These are phyloP conservation scores for Coboldia fuscipes DNA, from an alignment of 1,140 invertebrate species.

Conservation along the genomic window DNA sequence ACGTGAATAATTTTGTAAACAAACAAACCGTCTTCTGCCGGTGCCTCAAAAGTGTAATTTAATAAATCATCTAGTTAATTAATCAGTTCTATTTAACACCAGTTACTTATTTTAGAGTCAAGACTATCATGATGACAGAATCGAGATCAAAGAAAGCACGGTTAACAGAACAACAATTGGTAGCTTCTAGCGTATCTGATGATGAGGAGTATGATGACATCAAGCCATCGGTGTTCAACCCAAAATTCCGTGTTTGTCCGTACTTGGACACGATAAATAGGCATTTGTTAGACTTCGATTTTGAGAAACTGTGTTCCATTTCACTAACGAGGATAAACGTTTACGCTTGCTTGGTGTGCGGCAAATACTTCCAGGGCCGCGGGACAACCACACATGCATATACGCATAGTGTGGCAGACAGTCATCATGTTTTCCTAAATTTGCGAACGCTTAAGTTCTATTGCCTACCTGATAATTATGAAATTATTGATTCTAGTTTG, in stretches of 20 bases:
- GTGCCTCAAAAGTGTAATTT: no score
- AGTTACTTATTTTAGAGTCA: no score
- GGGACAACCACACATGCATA: constrained; percentile 98
- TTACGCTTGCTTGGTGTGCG: constrained; percentile 98
- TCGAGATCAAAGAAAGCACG: no score
- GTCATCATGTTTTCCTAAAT: constrained; percentile 97
- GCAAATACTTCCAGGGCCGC: constrained; percentile 97
- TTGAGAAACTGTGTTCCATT: constrained; percentile 98
- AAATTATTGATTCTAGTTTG: constrained; percentile 94
- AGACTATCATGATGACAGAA: no score
- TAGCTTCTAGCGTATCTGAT: no score
- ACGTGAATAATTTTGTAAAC: no score
- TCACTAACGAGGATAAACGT: constrained; percentile 97
- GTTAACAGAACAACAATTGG: no score
- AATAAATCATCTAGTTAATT: no score
- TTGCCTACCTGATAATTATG: constrained; percentile 98
- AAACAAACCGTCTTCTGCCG: no score
- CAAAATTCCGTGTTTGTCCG: constrained; percentile 41
- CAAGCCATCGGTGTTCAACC: constrained; percentile 20
- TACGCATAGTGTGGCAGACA: constrained; percentile 91
- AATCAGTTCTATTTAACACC: no score
- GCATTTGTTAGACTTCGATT: constrained; percentile 97
- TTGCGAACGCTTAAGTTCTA: constrained; percentile 95
- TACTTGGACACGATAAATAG: constrained; percentile 95
- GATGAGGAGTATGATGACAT: no score